Conservation (phyloP, 2,888 invertebrate species). For the Teinopalpus imperialis region DNA sequence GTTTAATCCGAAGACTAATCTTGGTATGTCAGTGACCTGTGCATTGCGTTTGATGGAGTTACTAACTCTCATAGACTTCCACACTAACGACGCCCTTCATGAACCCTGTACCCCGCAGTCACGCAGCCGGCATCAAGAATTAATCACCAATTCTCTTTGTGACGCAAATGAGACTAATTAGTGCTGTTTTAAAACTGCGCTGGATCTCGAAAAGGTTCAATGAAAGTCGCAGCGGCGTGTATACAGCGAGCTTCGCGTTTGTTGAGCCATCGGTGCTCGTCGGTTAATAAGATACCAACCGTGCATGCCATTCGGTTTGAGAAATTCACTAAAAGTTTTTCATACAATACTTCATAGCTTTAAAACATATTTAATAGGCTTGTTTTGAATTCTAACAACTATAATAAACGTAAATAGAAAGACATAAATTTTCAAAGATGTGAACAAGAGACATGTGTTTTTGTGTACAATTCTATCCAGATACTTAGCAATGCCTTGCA, state of each 20-base stretch:
- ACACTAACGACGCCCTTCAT: slow-evolving; percentile 14
- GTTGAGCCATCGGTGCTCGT: background rate
- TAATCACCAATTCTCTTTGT: slow-evolving; percentile 25
- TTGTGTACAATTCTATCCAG: no score
- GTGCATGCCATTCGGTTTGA: slow-evolving; percentile 1
- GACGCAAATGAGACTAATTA: slow-evolving; percentile 26
- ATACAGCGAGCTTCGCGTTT: background rate
- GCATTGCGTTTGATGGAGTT: background rate
- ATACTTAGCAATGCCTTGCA: no score
- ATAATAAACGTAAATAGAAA: no score
- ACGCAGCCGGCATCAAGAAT: slow-evolving; percentile 10
- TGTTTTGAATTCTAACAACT: no score
- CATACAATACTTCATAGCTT: background rate
- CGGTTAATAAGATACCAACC: background rate
- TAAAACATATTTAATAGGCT: no score
- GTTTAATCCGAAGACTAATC: no score
- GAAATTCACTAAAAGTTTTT: no score
- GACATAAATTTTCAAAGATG: no score
- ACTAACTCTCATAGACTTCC: background rate
- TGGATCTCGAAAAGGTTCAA: slow-evolving; percentile 14
- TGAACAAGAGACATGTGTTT: no score
- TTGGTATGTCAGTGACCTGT: background rate
- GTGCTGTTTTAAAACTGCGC: slow-evolving; percentile 12
- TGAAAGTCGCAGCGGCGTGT: slow-evolving; percentile 9
- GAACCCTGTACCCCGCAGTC: slow-evolving; percentile 2